Base-by-base conservation (phyloP, 1,140 invertebrate species). In the Paramacrobiotus metropolitanus region DNA sequence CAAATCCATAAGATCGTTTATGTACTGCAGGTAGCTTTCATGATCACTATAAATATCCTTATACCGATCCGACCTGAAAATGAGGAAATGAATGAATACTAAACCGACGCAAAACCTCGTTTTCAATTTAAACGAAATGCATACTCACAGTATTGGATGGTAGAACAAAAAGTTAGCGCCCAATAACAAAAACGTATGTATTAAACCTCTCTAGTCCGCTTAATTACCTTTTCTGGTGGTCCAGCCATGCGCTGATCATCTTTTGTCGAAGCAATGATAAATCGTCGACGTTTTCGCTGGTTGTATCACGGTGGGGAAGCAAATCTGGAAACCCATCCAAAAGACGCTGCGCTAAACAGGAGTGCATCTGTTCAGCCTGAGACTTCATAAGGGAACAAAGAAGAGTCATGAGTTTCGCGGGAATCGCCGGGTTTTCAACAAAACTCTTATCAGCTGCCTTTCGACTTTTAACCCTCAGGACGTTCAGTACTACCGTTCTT, bases 11-110 rank as follows among this genome's bases (percentile, higher is more conserved):
- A 97, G 96, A 67, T 99, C 94, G 70, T 96, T 97, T 28, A 98
- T 75, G 73, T 98, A 99, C 75, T 98, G 93, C 18, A 98, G 76
- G 73, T 97, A 89, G 73, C 98, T 93, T 44, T 98, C 76, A 73
- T 98, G 92, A 76, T 96, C 91, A 0, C 92, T 92, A 1, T 98
- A 91, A 59, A 97, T 77, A 74, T 94, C 92, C 20, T 89, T 81
- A 40, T 98, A 76, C 69, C 88, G 70, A 21, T 83, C 73, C 82
- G 89, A 73, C 83, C 87, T 71, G 80, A 79, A 65, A 65, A 60
- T n/a, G n/a, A n/a, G n/a, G n/a, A n/a, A n/a, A n/a, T n/a, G n/a
- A n/a, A n/a, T n/a, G n/a, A n/a, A n/a, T n/a, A n/a, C n/a, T n/a
- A n/a, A n/a, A n/a, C n/a, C n/a, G n/a, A n/a, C n/a, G n/a, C n/a